Evolutionary conservation across 1,140 invertebrate species (phyloP).

Genomic region (Psix sp.): DNA sequence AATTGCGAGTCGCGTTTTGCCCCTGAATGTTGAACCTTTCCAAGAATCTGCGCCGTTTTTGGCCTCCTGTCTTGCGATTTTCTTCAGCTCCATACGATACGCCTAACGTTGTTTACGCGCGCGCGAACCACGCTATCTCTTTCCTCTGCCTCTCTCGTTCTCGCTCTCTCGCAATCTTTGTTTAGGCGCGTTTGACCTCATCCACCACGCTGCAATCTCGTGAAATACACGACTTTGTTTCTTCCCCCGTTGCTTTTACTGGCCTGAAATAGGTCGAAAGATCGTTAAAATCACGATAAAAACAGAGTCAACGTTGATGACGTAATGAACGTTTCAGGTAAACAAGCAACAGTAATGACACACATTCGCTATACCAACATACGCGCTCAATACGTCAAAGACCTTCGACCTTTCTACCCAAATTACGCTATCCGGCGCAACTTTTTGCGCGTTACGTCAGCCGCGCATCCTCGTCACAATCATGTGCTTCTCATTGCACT

Average conservation of each 20-base stretch:
- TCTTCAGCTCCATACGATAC: conserved; percentile 4
- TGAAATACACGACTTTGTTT: not conserved
- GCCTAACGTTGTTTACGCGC: conserved; percentile 20
- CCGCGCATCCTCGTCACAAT: not conserved
- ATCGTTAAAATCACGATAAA: too few species aligned
- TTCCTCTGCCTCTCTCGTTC: not conserved
- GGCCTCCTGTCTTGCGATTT: not conserved
- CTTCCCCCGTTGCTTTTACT: too few species aligned
- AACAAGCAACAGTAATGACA: too few species aligned
- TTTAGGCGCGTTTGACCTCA: conserved; percentile 39
- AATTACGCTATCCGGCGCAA: conserved; percentile 20
- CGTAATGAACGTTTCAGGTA: too few species aligned
- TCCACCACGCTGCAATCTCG: conserved; percentile 27
- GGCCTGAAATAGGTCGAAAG: too few species aligned
- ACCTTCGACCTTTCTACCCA: conserved; percentile 34
- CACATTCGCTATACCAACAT: not conserved
- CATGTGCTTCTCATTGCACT: too few species aligned
- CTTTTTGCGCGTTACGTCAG: conserved; percentile 9
- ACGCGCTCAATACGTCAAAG: not conserved
- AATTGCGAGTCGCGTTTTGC: not conserved
- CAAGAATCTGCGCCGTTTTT: not conserved
- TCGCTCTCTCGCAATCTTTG: conserved; percentile 23
- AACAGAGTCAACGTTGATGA: too few species aligned
- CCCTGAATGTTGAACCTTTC: too few species aligned
- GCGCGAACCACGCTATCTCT: not conserved